Evolutionary conservation across 2,888 invertebrate species (phyloP).

Genomic region (Hybos culiciformis): DNA sequence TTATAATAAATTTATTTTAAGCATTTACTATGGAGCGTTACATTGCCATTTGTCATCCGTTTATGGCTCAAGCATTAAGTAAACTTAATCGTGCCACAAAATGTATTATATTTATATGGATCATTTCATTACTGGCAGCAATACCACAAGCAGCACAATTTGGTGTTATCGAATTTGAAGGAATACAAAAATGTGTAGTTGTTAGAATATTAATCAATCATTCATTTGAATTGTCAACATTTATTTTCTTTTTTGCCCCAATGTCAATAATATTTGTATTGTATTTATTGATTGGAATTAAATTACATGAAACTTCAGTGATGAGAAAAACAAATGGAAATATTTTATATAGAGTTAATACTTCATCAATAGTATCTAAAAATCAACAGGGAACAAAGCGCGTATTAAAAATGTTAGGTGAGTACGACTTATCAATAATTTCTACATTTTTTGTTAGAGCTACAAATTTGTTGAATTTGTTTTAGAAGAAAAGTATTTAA

Average conservation of each 20-base stretch:
- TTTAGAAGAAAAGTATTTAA: too few species aligned
- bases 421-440: slow-evolving; percentile 28
- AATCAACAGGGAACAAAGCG: slow-evolving; percentile 48
- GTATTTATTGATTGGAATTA: slow-evolving; percentile 61
- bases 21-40: slow-evolving; percentile 70
- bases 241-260: slow-evolving; percentile 74
- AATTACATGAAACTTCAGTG: slow-evolving; percentile 43
- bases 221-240: slow-evolving; percentile 46
- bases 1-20: too few species aligned
- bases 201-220: slow-evolving; percentile 36
- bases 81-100: slow-evolving; percentile 69
- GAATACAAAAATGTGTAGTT: slow-evolving; percentile 27
- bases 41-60: slow-evolving; percentile 48
- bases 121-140: slow-evolving; percentile 57
- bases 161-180: slow-evolving; percentile 40
- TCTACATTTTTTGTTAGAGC: too few species aligned
- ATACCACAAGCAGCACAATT: slow-evolving; percentile 70
- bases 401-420: slow-evolving; percentile 65
- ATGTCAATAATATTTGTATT: too few species aligned
- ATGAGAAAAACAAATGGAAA: slow-evolving; percentile 31
- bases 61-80: slow-evolving; percentile 62
- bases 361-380: slow-evolving; percentile 31
- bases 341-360: slow-evolving; percentile 17
- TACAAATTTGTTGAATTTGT: too few species aligned
- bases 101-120: slow-evolving; percentile 63